These are phyloP conservation scores for Berghia stephanieae DNA, from an alignment of 1,140 invertebrate genomes.

Conservation along the genomic window DNA sequence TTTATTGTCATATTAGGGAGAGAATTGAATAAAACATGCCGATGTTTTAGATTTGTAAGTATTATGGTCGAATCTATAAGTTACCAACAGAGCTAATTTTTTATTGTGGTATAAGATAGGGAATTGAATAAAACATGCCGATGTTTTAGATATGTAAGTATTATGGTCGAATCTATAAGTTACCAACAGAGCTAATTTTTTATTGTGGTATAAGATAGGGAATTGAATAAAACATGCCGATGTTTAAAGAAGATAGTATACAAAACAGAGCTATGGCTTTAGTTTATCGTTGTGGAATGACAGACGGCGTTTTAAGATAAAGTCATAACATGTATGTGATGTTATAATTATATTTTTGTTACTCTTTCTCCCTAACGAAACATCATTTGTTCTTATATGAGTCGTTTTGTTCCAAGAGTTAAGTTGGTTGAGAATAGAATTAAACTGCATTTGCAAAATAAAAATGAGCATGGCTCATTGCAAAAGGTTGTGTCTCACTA, in stretches of 20 bases:
- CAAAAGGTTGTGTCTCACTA: no score
- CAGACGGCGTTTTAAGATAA: no score
- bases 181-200: not conserved
- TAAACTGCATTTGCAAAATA: no score
- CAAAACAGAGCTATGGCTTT: not conserved
- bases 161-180: no score
- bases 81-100: not conserved
- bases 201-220: not conserved
- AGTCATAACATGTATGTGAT: no score
- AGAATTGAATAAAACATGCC: not conserved
- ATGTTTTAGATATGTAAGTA: not conserved
- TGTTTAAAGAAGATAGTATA: not conserved
- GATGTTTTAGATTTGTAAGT: not conserved
- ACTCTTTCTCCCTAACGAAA: no score
- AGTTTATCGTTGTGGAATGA: not conserved
- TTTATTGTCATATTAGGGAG: not conserved
- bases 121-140: not conserved
- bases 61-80: not conserved
- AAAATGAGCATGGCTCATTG: no score
- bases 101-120: not conserved
- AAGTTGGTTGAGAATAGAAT: no score
- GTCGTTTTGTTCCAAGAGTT: no score
- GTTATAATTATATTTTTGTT: no score
- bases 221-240: not conserved
- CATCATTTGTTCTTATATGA: no score